Percentiles rank a stretch among this genome's conserved stretches.
These are phyloP conservation scores for Octopus bimaculoides DNA, from an alignment of 1,140 invertebrate species.

Conservation along the genomic window DNA sequence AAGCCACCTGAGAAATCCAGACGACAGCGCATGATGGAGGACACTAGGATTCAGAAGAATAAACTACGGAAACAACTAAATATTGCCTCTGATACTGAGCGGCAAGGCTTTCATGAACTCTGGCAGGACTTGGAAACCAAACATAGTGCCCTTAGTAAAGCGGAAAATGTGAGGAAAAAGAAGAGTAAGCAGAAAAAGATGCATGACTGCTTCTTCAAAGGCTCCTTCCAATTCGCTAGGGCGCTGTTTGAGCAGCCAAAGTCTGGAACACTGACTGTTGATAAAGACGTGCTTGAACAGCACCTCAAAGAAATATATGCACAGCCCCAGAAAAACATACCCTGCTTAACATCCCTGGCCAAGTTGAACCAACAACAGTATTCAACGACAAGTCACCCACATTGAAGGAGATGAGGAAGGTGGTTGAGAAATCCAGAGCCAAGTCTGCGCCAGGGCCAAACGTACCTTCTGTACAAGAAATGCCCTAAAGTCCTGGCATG, in stretches of 20 bases:
- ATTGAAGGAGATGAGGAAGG: not conserved
- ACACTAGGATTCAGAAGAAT: not conserved
- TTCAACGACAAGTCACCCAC: not conserved
- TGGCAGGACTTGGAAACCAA: not conserved
- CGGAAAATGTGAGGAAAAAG: not conserved
- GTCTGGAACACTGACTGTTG: constrained; percentile 4
- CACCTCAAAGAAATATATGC: not conserved
- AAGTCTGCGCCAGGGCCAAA: not conserved
- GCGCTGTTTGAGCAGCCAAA: constrained; percentile 5
- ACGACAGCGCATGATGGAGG: not conserved
- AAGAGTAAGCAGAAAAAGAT: not conserved
- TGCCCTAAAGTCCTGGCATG: not conserved
- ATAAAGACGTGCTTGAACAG: not conserved
- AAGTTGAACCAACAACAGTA: not conserved
- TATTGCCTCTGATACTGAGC: not conserved
- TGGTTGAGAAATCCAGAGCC: not conserved
- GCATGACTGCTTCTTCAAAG: not conserved
- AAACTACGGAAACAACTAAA: not conserved
- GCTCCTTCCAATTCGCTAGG: not conserved
- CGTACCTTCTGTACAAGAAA: constrained; percentile 10
- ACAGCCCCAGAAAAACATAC: not conserved
- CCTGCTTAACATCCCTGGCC: not conserved
- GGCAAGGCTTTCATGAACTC: not conserved
- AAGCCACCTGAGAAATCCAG: not conserved
- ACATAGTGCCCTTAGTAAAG: not conserved